phyloP scores from a whole-genome alignment of 2,797 vertebrate genomes.

The Arnoldichthys spilopterus region DNA sequence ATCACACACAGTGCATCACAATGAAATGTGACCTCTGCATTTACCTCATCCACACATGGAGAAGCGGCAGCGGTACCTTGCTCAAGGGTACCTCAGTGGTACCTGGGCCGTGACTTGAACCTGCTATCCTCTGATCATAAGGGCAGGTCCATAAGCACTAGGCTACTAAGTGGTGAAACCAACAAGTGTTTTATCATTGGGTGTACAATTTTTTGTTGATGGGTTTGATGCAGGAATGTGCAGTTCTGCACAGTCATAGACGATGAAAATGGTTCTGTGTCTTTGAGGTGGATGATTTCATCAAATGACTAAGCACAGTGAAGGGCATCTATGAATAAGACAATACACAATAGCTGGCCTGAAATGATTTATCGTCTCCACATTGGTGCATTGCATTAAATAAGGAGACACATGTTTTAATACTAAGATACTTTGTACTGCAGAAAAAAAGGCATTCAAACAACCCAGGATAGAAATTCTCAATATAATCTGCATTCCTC shows the following conservation, averaged over 20 bases:
- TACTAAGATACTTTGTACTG: constrained; percentile 57
- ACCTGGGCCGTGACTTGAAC: too few relatives aligned
- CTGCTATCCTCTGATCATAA: too few relatives aligned
- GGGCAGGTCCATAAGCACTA: too few relatives aligned
- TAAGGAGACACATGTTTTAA: constrained; percentile 62
- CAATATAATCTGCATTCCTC: constrained; percentile 1
- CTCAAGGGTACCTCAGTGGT: too few relatives aligned
- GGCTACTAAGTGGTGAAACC: not conserved
- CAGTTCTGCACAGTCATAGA: too few relatives aligned
- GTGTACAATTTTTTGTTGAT: constrained; percentile 24
- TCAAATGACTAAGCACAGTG: constrained; percentile 69
- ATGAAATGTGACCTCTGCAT: too few relatives aligned
- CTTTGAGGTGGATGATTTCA: constrained; percentile 38
- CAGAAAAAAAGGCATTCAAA: constrained; percentile 59
- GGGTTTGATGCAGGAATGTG: constrained; percentile 3
- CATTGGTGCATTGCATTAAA: constrained; percentile 60
- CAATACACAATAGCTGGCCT: constrained; percentile 62
- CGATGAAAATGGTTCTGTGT: not conserved
- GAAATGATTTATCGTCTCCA: constrained; percentile 68
- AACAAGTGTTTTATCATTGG: constrained; percentile 3
- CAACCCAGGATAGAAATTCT: constrained; percentile 8
- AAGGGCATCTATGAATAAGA: constrained; percentile 74
- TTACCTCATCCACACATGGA: too few relatives aligned
- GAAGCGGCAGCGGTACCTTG: too few relatives aligned
- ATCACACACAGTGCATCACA: too few relatives aligned